These are phyloP conservation scores for Channallabes apus DNA, from an alignment of 2,797 vertebrate species.

Conservation along the genomic window DNA sequence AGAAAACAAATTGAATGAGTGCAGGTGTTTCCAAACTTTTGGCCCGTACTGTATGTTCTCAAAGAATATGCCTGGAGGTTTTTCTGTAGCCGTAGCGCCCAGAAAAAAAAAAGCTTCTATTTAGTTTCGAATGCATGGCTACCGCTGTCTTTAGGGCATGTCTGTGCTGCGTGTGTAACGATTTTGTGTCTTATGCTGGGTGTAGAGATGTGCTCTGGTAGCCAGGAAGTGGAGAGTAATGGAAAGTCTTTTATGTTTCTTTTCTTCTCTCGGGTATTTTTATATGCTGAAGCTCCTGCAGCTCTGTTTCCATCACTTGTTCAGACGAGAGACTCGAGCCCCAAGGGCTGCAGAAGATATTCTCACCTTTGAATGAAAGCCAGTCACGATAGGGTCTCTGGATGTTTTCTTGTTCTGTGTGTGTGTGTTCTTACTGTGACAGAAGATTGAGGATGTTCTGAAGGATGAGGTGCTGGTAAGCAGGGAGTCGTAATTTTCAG, in stretches of 20 bases:
- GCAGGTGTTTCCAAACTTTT: no score
- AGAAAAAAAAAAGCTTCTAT: not conserved
- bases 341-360: not conserved
- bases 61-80: not conserved
- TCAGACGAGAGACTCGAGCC: not conserved
- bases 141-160: not conserved
- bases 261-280: not conserved
- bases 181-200: not conserved
- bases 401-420: constrained; percentile 8
- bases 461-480: constrained; percentile 53
- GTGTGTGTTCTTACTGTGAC: not conserved
- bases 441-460: constrained; percentile 44
- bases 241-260: constrained; percentile 36
- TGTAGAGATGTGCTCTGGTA: not conserved
- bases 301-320: not conserved
- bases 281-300: not conserved
- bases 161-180: not conserved
- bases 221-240: constrained; percentile 28
- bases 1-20: no score
- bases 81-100: not conserved
- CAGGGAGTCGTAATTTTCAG: constrained; percentile 59
- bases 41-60: not conserved
- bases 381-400: not conserved
- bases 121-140: not conserved
- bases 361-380: not conserved